phyloP scores from a whole-genome alignment of 2,113 vertebrate genomes.

The Strigops habroptila region DNA sequence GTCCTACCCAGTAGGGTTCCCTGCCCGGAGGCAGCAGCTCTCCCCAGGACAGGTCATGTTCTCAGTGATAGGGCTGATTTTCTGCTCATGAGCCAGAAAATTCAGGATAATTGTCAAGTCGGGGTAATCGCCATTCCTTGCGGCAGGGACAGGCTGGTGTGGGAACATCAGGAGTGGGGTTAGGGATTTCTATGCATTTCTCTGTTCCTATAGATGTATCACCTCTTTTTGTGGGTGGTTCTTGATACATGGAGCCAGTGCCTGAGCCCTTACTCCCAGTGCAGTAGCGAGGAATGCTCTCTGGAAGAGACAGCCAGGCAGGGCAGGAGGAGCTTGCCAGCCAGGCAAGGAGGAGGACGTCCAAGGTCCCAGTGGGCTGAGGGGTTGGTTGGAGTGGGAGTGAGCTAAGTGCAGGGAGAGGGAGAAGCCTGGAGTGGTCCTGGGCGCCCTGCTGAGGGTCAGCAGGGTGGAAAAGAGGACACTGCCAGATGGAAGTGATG shows the following conservation, averaged over 20 bases:
- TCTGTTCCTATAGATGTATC: background rate
- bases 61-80: background rate
- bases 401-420: background rate
- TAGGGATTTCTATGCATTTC: background rate
- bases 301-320: background rate
- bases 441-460: background rate
- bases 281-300: accelerated
- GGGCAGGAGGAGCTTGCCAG: background rate
- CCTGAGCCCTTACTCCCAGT: background rate
- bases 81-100: background rate
- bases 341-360: background rate
- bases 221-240: background rate
- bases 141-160: background rate
- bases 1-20: background rate
- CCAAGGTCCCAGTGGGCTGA: background rate
- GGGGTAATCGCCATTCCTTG: background rate
- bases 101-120: background rate
- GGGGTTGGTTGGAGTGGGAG: background rate
- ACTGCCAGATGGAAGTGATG: background rate
- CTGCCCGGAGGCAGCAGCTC: background rate
- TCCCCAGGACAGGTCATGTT: background rate
- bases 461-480: too few species aligned
- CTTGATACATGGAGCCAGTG: accelerated
- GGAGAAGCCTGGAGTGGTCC: background rate
- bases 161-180: background rate